A percentile compares a stretch with the other conserved stretches of the same genome.
Conservation (phyloP, 2,113 vertebrate genomes). For the Strix uralensis region DNA sequence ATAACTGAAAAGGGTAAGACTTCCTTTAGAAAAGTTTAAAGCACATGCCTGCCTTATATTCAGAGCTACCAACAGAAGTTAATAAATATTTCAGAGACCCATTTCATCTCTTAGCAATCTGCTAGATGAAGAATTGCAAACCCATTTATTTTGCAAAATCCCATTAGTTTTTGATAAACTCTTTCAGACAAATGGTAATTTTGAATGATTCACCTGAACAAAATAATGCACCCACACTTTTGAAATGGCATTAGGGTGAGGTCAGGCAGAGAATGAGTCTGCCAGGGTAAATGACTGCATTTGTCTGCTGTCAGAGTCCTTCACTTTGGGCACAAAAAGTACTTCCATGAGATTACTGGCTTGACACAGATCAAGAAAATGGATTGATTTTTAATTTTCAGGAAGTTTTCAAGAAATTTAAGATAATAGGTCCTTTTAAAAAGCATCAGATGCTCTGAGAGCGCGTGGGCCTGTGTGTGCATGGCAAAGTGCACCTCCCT, state of each 20-base stretch:
- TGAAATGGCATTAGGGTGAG: constrained; percentile 29
- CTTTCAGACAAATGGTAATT: constrained; percentile 28
- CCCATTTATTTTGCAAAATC: constrained; percentile 35
- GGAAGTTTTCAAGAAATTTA: background rate
- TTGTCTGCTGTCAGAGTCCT: constrained; percentile 19
- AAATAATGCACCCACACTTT: background rate
- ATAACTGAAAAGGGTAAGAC: background rate
- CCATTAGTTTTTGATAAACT: constrained; percentile 36
- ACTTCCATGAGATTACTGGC: background rate
- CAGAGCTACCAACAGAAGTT: background rate
- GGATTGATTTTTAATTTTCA: background rate
- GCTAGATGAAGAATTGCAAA: constrained; percentile 1
- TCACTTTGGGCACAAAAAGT: background rate
- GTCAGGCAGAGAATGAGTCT: constrained; percentile 60
- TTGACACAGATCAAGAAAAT: background rate
- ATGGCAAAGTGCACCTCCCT: background rate
- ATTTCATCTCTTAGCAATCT: constrained; percentile 15
- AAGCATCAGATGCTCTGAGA: background rate
- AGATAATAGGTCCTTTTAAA: background rate
- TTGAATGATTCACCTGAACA: constrained; percentile 52
- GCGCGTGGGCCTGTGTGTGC: rapidly evolving
- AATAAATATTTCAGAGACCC: constrained; percentile 13
- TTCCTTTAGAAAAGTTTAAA: background rate
- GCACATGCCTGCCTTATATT: background rate
- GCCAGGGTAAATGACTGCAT: constrained; percentile 12